Evolutionary conservation across 2,888 invertebrate genomes (phyloP).

Genomic region (Sturmia bella): DNA sequence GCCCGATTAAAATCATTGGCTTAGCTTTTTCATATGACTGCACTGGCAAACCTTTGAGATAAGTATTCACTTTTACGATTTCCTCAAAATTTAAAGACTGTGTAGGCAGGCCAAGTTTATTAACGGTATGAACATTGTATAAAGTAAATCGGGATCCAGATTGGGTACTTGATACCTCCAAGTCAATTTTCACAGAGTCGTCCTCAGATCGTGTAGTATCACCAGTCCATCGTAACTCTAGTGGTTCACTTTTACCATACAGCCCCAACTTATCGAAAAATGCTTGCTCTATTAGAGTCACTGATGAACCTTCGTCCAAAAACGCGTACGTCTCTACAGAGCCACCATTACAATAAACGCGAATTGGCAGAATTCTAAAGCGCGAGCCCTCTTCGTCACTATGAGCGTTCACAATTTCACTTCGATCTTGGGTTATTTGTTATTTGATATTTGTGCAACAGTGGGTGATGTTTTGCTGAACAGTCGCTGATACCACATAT

Average conservation of each 20-base stretch:
- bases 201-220: no score
- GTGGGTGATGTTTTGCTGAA: conserved; percentile 45
- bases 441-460: conserved; percentile 31
- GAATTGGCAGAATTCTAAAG: conserved; percentile 36
- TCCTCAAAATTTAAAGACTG: conserved; percentile 26
- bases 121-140: conserved; percentile 23
- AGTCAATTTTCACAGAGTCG: neutral
- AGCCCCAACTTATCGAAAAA: conserved; percentile 27
- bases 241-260: conserved; percentile 17
- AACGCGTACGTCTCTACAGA: conserved; percentile 38
- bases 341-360: neutral
- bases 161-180: conserved; percentile 3
- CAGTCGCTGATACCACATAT: conserved; percentile 29
- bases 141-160: neutral
- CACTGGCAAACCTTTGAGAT: conserved; percentile 41
- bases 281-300: conserved; percentile 45
- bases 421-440: neutral
- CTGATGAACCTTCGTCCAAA: conserved; percentile 48
- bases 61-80: neutral
- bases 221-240: conserved; percentile 40
- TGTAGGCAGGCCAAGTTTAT: conserved; percentile 30
- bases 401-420: conserved; percentile 32
- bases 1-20: conserved; percentile 47
- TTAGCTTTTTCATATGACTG: conserved; percentile 46
- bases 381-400: neutral